phyloP scores from a whole-genome alignment of 2,113 vertebrate species.

The Malurus alboscapulatus region DNA sequence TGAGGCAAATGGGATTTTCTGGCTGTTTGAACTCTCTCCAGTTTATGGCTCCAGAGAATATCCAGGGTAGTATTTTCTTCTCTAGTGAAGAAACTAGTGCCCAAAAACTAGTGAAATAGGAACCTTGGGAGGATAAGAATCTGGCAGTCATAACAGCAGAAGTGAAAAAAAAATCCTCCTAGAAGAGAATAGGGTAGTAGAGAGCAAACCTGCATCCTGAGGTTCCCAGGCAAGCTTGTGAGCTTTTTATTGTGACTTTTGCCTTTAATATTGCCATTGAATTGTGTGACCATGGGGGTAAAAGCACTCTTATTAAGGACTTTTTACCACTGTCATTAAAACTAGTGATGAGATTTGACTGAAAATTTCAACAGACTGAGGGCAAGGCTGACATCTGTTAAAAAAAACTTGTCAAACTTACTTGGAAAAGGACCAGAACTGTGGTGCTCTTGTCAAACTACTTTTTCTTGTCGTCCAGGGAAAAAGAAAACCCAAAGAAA shows the following conservation, averaged over 20 bases:
- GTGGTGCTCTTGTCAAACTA: neutral
- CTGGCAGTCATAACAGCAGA: neutral
- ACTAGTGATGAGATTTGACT: neutral
- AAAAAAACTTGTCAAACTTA: neutral
- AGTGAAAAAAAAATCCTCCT: neutral
- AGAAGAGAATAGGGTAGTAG: neutral
- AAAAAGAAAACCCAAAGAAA: neutral
- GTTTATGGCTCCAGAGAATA: neutral
- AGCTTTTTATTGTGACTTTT: neutral
- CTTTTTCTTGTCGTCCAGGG: neutral
- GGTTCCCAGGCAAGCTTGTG: neutral
- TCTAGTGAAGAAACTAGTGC: neutral
- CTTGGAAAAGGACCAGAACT: neutral
- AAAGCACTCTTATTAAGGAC: neutral
- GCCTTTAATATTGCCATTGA: neutral
- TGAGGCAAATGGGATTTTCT: neutral
- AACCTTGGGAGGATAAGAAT: neutral
- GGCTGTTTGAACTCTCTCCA: neutral
- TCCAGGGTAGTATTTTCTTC: neutral
- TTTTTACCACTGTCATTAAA: neutral
- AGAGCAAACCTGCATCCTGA: neutral
- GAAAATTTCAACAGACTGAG: neutral
- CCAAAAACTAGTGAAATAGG: neutral
- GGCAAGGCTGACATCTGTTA: neutral
- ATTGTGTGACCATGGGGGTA: neutral